phyloP scores from a whole-genome alignment of 1,140 invertebrate species.

The Drosophila aff. region DNA sequence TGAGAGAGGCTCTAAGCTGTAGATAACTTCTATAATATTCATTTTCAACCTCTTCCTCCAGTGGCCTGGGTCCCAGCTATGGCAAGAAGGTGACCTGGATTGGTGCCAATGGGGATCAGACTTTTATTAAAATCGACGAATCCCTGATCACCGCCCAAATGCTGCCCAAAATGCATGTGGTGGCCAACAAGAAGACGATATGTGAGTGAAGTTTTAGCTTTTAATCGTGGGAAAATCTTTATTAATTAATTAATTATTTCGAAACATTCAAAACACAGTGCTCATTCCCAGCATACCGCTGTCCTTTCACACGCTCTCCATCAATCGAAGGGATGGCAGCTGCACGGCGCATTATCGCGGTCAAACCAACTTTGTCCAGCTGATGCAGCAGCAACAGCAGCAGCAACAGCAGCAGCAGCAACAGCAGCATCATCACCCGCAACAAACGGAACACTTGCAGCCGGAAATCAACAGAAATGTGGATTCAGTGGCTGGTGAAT shows the following conservation, averaged over 20 bases:
- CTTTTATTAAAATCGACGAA: conserved; percentile 97
- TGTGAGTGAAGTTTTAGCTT: conserved; percentile 86
- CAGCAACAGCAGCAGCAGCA: conserved; percentile 69
- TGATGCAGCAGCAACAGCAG: conserved; percentile 58
- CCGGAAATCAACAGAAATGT: conserved; percentile 81
- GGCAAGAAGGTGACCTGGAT: conserved; percentile 96
- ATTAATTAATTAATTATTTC: background rate
- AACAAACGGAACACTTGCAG: conserved; percentile 41
- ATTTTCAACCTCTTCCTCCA: background rate
- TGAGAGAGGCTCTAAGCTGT: no score
- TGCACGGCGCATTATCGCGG: conserved; percentile 91
- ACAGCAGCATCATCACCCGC: background rate
- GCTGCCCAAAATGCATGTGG: conserved; percentile 93
- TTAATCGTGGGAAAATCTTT: background rate
- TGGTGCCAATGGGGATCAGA: conserved; percentile 97
- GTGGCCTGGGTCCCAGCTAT: conserved; percentile 90
- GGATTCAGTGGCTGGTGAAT: conserved; percentile 38
- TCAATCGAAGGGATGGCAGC: conserved; percentile 92
- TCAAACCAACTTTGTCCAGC: conserved; percentile 89
- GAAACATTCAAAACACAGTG: conserved; percentile 3
- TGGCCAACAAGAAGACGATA: conserved; percentile 94
- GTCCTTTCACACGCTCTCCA: conserved; percentile 91
- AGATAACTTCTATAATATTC: background rate
- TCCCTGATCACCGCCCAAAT: conserved; percentile 95
- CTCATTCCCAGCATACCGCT: conserved; percentile 68